phyloP scores from a whole-genome alignment of 1,140 invertebrate genomes.

The Micrasema longulum region DNA sequence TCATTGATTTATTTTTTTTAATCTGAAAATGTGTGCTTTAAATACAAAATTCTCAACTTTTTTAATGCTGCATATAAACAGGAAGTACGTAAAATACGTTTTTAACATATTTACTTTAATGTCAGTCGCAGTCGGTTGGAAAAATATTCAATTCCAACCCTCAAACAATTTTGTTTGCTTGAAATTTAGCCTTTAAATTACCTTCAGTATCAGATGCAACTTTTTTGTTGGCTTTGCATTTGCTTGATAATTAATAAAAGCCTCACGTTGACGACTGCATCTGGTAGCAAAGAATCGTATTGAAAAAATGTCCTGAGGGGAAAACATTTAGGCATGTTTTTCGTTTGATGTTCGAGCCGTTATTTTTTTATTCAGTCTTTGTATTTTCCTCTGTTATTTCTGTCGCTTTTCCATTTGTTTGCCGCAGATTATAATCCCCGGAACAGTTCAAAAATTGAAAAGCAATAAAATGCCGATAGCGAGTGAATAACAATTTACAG shows the following conservation, averaged over 20 bases:
- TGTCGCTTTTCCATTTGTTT: constrained; percentile 11
- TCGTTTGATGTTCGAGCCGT: constrained; percentile 1
- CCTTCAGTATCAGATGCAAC: too few relatives aligned
- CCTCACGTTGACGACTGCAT: neutral
- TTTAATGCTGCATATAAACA: too few relatives aligned
- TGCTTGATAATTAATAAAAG: neutral
- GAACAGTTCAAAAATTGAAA: constrained; percentile 12
- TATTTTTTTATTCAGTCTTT: constrained; percentile 8
- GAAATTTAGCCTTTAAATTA: neutral
- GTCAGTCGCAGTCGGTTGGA: too few relatives aligned
- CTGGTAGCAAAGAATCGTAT: neutral
- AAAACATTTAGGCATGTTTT: constrained; percentile 5
- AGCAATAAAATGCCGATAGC: constrained; percentile 19
- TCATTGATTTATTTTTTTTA: too few relatives aligned
- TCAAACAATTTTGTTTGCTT: neutral
- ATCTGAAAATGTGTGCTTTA: too few relatives aligned
- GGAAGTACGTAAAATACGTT: too few relatives aligned
- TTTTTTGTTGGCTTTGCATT: too few relatives aligned
- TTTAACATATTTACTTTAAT: too few relatives aligned
- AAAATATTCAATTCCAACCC: neutral
- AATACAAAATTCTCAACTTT: too few relatives aligned
- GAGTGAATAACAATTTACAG: constrained; percentile 16
- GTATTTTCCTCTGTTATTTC: constrained; percentile 20
- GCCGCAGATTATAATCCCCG: constrained; percentile 17
- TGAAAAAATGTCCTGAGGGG: constrained; percentile 1